Conservation (phyloP, 2,888 invertebrate genomes). For the Rhaphigaster nebulosa region DNA sequence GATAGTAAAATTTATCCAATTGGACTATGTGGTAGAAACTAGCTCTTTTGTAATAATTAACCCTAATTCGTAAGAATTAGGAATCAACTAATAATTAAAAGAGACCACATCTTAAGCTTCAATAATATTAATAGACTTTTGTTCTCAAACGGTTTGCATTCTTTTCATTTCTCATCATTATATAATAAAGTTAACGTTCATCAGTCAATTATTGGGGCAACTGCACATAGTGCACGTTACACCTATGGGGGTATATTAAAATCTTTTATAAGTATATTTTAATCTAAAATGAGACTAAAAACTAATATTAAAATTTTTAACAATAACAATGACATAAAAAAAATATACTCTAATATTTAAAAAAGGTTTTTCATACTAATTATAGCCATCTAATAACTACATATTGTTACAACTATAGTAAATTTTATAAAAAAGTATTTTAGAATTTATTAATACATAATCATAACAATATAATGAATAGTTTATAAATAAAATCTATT, state of each 20-base stretch:
- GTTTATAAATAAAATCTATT: background rate
- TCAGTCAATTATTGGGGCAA: background rate
- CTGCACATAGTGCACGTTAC: conserved; percentile 31
- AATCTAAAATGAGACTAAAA: conserved; percentile 15
- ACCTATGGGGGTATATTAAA: background rate
- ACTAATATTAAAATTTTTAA: conserved; percentile 28
- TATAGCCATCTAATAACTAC: conserved; percentile 8
- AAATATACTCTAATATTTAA: conserved; percentile 28
- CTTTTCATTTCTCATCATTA: background rate
- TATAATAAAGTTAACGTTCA: background rate
- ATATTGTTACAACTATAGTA: background rate
- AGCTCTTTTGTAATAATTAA: background rate
- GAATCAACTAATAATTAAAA: background rate
- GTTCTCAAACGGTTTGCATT: background rate
- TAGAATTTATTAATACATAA: background rate
- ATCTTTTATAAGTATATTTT: background rate
- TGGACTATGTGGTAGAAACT: background rate
- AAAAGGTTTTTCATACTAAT: background rate
- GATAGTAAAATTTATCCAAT: background rate
- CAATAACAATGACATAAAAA: conserved; percentile 18
- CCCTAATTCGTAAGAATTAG: no score
- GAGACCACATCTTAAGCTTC: background rate
- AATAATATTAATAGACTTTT: background rate
- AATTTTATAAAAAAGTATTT: conserved; percentile 1
- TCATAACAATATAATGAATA: background rate